These are phyloP conservation scores for Chanos chanos DNA, from an alignment of 2,797 vertebrate species.

Conservation along the genomic window DNA sequence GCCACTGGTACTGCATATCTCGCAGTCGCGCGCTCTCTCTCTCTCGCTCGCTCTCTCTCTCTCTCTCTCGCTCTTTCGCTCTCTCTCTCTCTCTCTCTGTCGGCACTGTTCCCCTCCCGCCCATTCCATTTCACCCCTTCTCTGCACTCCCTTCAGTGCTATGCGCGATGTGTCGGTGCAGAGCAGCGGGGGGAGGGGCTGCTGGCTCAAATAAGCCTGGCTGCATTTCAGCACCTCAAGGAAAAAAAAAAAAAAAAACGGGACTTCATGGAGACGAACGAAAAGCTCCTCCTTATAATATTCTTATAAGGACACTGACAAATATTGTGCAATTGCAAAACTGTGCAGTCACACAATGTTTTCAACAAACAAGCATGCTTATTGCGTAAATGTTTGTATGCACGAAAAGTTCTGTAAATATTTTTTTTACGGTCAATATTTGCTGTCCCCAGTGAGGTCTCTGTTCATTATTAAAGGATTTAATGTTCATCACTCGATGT, in stretches of 20 bases:
- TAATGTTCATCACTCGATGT: too few relatives aligned
- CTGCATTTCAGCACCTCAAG: not conserved
- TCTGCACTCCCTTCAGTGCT: constrained; percentile 17
- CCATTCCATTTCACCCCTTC: constrained; percentile 35
- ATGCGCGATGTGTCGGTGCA: constrained; percentile 14
- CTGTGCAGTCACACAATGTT: too few relatives aligned
- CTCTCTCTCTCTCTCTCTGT: constrained; percentile 35
- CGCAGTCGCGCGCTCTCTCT: constrained; percentile 62
- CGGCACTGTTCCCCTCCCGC: constrained; percentile 51
- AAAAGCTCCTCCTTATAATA: not conserved
- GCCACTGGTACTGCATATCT: constrained; percentile 59
- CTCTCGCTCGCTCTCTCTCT: constrained; percentile 39
- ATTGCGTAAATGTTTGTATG: too few relatives aligned
- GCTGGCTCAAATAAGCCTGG: constrained; percentile 9
- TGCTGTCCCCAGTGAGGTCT: too few relatives aligned
- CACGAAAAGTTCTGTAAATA: too few relatives aligned
- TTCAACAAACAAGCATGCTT: too few relatives aligned
- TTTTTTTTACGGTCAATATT: too few relatives aligned
- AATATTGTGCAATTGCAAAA: too few relatives aligned
- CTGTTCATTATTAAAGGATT: too few relatives aligned
- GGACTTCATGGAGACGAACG: not conserved
- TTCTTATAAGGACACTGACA: not conserved
- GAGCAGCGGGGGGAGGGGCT: constrained; percentile 11
- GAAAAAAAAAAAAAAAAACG: not conserved
- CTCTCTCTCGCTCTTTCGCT: constrained; percentile 27